Evolutionary conservation across 2,888 invertebrate genomes (phyloP).

Genomic region (Microctonus brassicae): DNA sequence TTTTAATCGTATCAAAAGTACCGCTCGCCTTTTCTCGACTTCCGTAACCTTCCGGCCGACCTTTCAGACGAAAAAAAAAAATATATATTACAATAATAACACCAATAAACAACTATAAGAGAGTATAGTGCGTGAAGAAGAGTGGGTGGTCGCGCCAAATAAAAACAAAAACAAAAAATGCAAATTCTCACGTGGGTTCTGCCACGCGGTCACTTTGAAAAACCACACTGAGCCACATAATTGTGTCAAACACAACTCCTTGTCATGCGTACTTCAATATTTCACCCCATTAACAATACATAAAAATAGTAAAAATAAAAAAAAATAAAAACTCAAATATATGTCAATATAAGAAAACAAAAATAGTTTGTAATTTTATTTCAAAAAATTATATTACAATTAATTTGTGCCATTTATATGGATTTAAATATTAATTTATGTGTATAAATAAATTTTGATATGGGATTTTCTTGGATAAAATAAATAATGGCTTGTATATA

Average conservation of each 20-base stretch:
- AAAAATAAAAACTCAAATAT: neutral
- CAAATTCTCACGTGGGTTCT: neutral
- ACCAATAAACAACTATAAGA: neutral
- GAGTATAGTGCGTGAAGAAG: neutral
- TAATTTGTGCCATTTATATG: too few relatives aligned
- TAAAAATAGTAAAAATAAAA: neutral
- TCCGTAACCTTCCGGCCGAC: slow-evolving; percentile 28
- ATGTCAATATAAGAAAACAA: too few relatives aligned
- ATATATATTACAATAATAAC: slow-evolving; percentile 5
- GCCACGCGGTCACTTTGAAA: slow-evolving; percentile 14
- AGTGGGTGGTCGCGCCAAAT: neutral
- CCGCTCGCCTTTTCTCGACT: slow-evolving; percentile 28
- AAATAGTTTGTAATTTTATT: too few relatives aligned
- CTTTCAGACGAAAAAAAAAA: slow-evolving; percentile 8
- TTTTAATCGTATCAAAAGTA: slow-evolving; percentile 34
- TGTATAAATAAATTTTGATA: too few relatives aligned
- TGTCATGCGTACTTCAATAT: neutral
- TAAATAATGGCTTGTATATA: too few relatives aligned
- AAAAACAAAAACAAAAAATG: neutral
- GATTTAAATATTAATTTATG: too few relatives aligned
- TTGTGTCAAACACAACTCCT: neutral
- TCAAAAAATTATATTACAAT: too few relatives aligned
- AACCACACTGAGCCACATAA: slow-evolving; percentile 4
- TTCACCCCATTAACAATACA: neutral
- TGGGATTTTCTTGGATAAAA: too few relatives aligned